Percentiles rank a stretch among this genome's conserved stretches.
These are phyloP conservation scores for Hedychridium roseum DNA, from an alignment of 2,888 invertebrate species.

Conservation along the genomic window DNA sequence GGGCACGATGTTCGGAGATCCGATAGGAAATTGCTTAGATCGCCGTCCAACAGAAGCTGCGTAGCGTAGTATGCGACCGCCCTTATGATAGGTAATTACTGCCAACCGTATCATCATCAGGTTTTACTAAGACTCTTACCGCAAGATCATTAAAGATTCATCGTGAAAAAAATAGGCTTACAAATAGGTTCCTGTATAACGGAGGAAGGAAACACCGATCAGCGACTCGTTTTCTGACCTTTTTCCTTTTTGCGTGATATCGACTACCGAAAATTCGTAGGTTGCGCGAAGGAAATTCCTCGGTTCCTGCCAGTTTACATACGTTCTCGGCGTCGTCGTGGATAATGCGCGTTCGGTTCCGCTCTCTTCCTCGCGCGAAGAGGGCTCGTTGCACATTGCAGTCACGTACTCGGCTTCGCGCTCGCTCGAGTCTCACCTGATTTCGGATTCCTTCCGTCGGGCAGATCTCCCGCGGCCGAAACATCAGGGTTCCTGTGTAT, in stretches of 20 bases:
- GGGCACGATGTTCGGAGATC: too few relatives aligned
- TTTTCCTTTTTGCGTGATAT: conserved; percentile 1
- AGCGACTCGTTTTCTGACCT: too few relatives aligned
- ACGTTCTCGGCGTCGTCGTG: conserved; percentile 18
- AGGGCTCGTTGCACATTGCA: conserved; percentile 47
- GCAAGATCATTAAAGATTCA: too few relatives aligned
- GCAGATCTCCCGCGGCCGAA: conserved; percentile 36
- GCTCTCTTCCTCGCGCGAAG: conserved; percentile 21
- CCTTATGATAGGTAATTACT: too few relatives aligned
- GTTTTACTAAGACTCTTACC: too few relatives aligned
- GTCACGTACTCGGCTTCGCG: conserved; percentile 46
- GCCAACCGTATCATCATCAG: too few relatives aligned
- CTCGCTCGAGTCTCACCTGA: conserved; percentile 45
- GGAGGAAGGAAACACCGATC: too few relatives aligned
- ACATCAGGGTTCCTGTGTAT: conserved; percentile 24
- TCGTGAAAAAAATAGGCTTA: too few relatives aligned
- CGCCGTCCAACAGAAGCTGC: too few relatives aligned
- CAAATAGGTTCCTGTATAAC: too few relatives aligned
- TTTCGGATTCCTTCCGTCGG: conserved; percentile 52
- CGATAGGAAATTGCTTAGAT: too few relatives aligned
- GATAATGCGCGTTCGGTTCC: conserved; percentile 23
- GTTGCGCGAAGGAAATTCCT: conserved; percentile 4
- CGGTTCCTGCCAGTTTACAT: conserved; percentile 18
- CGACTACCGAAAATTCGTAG: conserved; percentile 8
- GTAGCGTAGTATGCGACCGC: too few relatives aligned